phyloP scores from a whole-genome alignment of 2,797 vertebrate genomes.

The Pseudochirops corinnae region DNA sequence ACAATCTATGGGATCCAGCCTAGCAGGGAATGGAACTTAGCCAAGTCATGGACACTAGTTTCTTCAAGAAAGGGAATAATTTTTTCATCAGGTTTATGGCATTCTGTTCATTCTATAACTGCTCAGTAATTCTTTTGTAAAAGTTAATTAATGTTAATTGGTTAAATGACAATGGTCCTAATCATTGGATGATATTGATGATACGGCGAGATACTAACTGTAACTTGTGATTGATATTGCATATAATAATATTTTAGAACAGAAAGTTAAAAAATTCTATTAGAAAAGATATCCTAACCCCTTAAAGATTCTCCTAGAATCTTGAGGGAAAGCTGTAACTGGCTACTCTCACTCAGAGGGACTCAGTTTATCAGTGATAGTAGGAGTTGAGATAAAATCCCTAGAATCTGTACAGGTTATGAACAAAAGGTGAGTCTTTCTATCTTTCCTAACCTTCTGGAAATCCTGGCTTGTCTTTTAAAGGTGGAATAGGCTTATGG shows the following conservation, averaged over 20 bases:
- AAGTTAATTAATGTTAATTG: background rate
- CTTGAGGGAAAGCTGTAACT: background rate
- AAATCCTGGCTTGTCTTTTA: conserved; percentile 42
- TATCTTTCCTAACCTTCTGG: conserved; percentile 60
- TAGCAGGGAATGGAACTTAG: background rate
- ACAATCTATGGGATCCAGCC: background rate
- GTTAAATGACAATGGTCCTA: background rate
- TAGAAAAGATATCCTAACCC: background rate
- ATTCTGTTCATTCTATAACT: background rate
- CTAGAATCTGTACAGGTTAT: background rate
- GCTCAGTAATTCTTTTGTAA: background rate
- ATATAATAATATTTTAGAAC: background rate
- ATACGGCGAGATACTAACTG: background rate
- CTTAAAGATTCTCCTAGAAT: background rate
- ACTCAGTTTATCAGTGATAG: background rate
- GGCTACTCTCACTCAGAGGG: background rate
- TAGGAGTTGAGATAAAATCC: background rate
- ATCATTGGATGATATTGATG: background rate
- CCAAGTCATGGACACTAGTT: background rate
- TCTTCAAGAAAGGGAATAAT: background rate
- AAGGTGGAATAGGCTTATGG: conserved; percentile 45
- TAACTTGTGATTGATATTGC: background rate
- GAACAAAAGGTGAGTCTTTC: background rate
- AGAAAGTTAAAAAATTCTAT: background rate
- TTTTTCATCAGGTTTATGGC: background rate